phyloP scores from a whole-genome alignment of 2,888 invertebrate species.

The Tachina fera region DNA sequence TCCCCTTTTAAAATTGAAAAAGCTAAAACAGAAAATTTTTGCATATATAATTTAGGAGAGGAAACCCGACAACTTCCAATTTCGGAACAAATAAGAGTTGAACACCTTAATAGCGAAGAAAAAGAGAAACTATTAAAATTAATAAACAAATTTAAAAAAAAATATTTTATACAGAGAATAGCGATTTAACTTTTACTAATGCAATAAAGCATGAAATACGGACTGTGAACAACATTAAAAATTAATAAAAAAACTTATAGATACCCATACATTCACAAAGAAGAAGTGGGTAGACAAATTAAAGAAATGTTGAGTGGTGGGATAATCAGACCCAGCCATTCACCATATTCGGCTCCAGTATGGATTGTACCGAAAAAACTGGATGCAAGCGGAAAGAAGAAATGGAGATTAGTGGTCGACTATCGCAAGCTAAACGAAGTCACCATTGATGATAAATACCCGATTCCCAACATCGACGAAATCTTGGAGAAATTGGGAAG shows the following conservation, averaged over 20 bases:
- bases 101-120: constrained; percentile 9
- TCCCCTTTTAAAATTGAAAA: constrained; percentile 8
- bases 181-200: constrained; percentile 17
- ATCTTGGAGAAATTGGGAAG: constrained; percentile 12
- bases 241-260: background rate
- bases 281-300: constrained; percentile 12
- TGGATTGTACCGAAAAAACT: constrained; percentile 3
- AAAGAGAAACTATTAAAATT: constrained; percentile 1
- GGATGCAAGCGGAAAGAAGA: background rate
- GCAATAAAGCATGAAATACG: constrained; percentile 19
- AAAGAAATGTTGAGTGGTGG: background rate
- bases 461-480: constrained; percentile 11
- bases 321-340: background rate
- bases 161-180: constrained; percentile 11
- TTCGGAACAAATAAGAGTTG: constrained; percentile 9
- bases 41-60: background rate
- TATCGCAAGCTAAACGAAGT: constrained; percentile 17
- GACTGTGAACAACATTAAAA: constrained; percentile 6
- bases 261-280: constrained; percentile 12
- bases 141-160: constrained; percentile 41
- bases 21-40: background rate
- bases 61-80: background rate
- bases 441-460: constrained; percentile 8
- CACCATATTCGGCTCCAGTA: background rate
- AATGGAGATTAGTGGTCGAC: background rate